These are phyloP conservation scores for Acrocephalus arundinaceus DNA, from an alignment of 2,113 vertebrate genomes.

Conservation along the genomic window DNA sequence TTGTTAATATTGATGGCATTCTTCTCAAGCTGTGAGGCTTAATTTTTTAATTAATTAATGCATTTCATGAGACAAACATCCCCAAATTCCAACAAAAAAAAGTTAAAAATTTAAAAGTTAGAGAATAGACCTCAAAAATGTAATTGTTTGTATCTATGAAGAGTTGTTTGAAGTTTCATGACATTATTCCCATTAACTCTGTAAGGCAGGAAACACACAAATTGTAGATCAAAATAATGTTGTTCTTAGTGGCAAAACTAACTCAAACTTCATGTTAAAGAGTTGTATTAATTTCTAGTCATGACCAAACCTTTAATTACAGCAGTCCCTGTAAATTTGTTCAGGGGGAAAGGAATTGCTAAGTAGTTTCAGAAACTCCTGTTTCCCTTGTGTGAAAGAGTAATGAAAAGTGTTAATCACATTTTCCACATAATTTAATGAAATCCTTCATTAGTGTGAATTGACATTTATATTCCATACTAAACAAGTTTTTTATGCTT, in stretches of 20 bases:
- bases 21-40: not conserved
- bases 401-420: conserved; percentile 22
- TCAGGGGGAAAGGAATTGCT: not conserved
- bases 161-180: not conserved
- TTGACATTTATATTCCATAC: not conserved
- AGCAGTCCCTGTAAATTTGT: not conserved
- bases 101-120: not conserved
- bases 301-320: not conserved
- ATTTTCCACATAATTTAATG: conserved; percentile 28
- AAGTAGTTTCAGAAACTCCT: conserved; percentile 11
- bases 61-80: not conserved
- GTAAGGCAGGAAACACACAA: not conserved
- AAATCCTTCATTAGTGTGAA: conserved; percentile 36
- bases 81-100: not conserved
- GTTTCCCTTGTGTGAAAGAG: conserved; percentile 9
- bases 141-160: not conserved
- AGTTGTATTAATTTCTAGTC: conserved; percentile 15
- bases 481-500: not conserved
- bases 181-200: not conserved
- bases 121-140: not conserved
- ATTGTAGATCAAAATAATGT: not conserved
- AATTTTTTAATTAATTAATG: not conserved
- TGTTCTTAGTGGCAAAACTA: not conserved
- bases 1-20: not conserved
- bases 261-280: not conserved